A percentile compares a stretch with the other conserved stretches of the same genome.
Conservation (phyloP, 2,113 vertebrate species). For the Anarrhichthys ocellatus region DNA sequence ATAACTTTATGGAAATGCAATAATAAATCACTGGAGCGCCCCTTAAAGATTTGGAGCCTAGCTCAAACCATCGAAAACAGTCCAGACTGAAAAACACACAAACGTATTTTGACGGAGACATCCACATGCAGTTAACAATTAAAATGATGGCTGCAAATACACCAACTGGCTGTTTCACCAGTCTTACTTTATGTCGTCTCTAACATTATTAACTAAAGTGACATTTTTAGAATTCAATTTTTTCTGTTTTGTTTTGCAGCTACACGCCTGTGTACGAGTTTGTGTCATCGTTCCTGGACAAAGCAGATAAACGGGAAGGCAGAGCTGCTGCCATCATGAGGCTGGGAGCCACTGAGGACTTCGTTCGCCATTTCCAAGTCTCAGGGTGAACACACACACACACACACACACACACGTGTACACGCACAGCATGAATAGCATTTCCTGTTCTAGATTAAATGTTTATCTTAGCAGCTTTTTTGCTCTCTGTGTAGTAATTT, state of each 20-base stretch:
- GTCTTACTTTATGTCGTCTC: too few species aligned
- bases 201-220: neutral
- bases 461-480: neutral
- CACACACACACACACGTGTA: neutral
- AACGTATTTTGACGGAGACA: neutral
- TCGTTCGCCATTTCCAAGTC: slow-evolving; percentile 77
- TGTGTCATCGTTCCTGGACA: slow-evolving; percentile 81
- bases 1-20: neutral
- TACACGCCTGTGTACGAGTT: slow-evolving; percentile 81
- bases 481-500: neutral
- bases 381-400: slow-evolving; percentile 63
- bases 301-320: slow-evolving; percentile 77
- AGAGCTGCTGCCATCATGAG: slow-evolving; percentile 85
- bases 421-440: slow-evolving; percentile 23
- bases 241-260: slow-evolving; percentile 58
- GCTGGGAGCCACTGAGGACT: slow-evolving; percentile 83
- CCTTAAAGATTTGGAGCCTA: neutral
- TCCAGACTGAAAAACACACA: neutral
- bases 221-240: neutral
- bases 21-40: neutral
- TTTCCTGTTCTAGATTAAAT: neutral
- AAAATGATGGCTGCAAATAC: neutral
- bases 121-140: neutral
- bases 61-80: neutral
- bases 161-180: neutral